These are phyloP conservation scores for Gonatopus flavifemur DNA, from an alignment of 1,140 invertebrate species.

Conservation along the genomic window DNA sequence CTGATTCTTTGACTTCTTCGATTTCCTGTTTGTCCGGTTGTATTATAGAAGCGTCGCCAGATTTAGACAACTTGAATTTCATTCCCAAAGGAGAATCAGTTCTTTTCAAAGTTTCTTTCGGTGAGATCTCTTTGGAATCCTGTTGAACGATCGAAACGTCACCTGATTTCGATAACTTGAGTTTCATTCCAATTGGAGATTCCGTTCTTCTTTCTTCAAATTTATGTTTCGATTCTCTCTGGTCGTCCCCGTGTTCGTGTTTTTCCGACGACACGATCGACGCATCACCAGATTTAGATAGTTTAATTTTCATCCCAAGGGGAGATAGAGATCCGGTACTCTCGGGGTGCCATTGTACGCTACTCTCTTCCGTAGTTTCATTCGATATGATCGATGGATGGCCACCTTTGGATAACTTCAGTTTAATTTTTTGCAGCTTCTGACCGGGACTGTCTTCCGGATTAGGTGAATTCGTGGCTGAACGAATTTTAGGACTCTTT, in stretches of 20 bases:
- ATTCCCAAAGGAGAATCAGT: constrained; percentile 49
- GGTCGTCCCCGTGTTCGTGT: constrained; percentile 28
- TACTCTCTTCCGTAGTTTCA: constrained; percentile 40
- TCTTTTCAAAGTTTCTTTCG: constrained; percentile 35
- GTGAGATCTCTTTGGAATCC: constrained; percentile 28
- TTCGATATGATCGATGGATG: constrained; percentile 55
- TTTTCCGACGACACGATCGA: constrained; percentile 40
- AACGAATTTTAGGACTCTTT: constrained; percentile 55
- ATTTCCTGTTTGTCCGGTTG: constrained; percentile 29
- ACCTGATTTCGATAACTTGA: constrained; percentile 41
- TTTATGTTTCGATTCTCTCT: constrained; percentile 36
- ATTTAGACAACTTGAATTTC: constrained; percentile 55
- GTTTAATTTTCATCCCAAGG: constrained; percentile 53
- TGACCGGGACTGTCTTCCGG: constrained; percentile 55
- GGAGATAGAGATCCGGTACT: constrained; percentile 44
- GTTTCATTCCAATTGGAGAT: constrained; percentile 43
- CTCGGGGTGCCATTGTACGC: constrained; percentile 44
- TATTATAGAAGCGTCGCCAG: constrained; percentile 51
- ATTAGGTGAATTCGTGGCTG: constrained; percentile 52
- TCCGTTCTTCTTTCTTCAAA: constrained; percentile 40
- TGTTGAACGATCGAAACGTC: constrained; percentile 44
- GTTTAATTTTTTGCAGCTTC: constrained; percentile 54
- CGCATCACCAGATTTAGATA: constrained; percentile 45
- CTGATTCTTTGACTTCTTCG: constrained; percentile 13
- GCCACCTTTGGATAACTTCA: constrained; percentile 52